Evolutionary conservation across 2,888 invertebrate species (phyloP), one percentile per base, ranked within the genome.

Genomic region (Lepeophtheirus nordmannii): DNA sequence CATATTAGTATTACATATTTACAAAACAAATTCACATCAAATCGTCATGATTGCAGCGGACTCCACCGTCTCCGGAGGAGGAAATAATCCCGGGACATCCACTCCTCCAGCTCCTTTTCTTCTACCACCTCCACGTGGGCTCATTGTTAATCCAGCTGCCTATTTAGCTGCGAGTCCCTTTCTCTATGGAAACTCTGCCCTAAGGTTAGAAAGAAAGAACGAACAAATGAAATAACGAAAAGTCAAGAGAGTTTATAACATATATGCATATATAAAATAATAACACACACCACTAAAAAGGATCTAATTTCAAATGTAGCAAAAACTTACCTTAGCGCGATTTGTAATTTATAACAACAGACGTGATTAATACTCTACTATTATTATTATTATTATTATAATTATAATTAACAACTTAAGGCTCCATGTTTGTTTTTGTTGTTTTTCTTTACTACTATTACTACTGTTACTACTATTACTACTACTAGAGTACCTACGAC

Each of bases 101-200:
- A 30, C 30, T 30, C 30, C 30, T 30, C 30, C 30, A 30, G 30
- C 30, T 17, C 41, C 39, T 17, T 38, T 62, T 38, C n/a, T 41
- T 5, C 40, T 41, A 23, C 40, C 41, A 17, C 38, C 38, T 10
- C 20, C 62, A 11, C n/a, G 62, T 11, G 62, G 39, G 20, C 62
- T 62, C 23, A 62, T 62, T 10, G 40, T 62, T 37, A 62, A 62
- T 40, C 62, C 62, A 1, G 62, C 62, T n/a, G 62, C 62, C 17
- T 62, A 62, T 20, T 62, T 62, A 39, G 62, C 62, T 20, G 62
- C 62, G 14, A 40, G 62, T 37, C 62, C 62, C 5, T 62, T 62
- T 62, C 40, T 62, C 20, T 62, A 62, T 40, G 62, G 62, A 40
- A 41, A 41, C 41, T 38, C 30, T 20, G 62, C 62, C n/a, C 62